Conservation (phyloP, 2,113 vertebrate species). For the Epinephelus lanceolatus region DNA sequence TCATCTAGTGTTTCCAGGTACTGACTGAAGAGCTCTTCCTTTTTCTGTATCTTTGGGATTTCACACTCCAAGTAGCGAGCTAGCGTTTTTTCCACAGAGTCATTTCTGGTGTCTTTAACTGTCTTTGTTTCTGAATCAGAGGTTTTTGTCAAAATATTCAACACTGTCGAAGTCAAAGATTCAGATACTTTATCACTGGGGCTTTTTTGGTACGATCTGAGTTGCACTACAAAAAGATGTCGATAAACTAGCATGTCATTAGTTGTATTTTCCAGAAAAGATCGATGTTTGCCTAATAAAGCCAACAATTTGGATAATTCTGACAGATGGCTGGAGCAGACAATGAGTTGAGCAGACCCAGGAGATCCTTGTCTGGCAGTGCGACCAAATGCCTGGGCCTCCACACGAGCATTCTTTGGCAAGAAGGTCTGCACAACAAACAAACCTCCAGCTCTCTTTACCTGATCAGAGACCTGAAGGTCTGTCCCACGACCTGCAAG, state of each 20-base stretch:
- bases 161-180: not conserved
- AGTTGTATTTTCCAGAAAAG: not conserved
- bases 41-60: slow-evolving; percentile 54
- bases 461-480: slow-evolving; percentile 49
- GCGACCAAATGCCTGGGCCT: slow-evolving; percentile 79
- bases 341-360: slow-evolving; percentile 77
- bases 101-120: slow-evolving; percentile 57
- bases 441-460: slow-evolving; percentile 74
- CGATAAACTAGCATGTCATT: not conserved
- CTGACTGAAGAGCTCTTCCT: slow-evolving; percentile 65
- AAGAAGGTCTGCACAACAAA: slow-evolving; percentile 80
- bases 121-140: slow-evolving; percentile 2
- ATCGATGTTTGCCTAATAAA: fast-evolving
- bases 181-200: no score
- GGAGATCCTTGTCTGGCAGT: slow-evolving; percentile 79
- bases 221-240: not conserved
- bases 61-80: slow-evolving; percentile 26
- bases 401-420: slow-evolving; percentile 73
- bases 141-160: not conserved
- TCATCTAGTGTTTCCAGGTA: slow-evolving; percentile 50
- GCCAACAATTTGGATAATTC: not conserved
- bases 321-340: slow-evolving; percentile 66
- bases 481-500: slow-evolving; percentile 80
- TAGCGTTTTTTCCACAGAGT: not conserved
- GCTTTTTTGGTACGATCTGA: not conserved